Evolutionary conservation across 2,113 vertebrate genomes (phyloP), one percentile per base, ranked within the genome.

Genomic region (Takifugu bimaculatus): DNA sequence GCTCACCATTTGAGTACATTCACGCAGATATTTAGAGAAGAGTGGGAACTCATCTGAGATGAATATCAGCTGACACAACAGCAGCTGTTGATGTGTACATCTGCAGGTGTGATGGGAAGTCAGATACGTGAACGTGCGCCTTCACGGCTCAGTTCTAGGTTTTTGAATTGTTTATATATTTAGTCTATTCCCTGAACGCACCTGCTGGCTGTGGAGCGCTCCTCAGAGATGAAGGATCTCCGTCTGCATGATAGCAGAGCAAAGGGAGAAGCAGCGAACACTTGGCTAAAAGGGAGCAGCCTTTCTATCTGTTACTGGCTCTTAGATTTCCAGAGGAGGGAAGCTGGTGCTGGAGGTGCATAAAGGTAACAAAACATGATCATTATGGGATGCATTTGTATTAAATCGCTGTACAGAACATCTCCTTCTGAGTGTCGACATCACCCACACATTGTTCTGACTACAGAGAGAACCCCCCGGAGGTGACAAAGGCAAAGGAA

Each of bases 371-470:
- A 90, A 91, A 91, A 91, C 86, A 90, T 73, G 84, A 91, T 91
- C 87, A 90, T 92, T 91, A 91, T 84, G 80, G 84, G 88, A 78
- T 87, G 87, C 85, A 88, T 91, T 90, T 90, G 88, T 90, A 88
- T 88, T 81, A 88, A 91, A 90, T 84, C 74, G 88, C 78, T 88
- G 86, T 84, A 88, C 87, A 84, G 86, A 87, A 90, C 90, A 88
- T 82, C 84, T 86, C 76, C 77, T 86, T 88, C 75, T 57, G 64
- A 82, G 82, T 63, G 75, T 84, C 70, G 86, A 87, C 90, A 87
- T 90, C 90, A 86, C 90, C 88, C 87, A 89, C 88, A 83, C 90
- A 78, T 77, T 83, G 74, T 82, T 78, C 78, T 72, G 80, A 90
- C 89, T 88, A 91, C 90, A 90, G 86, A 91, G 87, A 87, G 85